These are phyloP conservation scores for Pardalotus punctatus DNA, from an alignment of 2,113 vertebrate genomes.

Conservation along the genomic window DNA sequence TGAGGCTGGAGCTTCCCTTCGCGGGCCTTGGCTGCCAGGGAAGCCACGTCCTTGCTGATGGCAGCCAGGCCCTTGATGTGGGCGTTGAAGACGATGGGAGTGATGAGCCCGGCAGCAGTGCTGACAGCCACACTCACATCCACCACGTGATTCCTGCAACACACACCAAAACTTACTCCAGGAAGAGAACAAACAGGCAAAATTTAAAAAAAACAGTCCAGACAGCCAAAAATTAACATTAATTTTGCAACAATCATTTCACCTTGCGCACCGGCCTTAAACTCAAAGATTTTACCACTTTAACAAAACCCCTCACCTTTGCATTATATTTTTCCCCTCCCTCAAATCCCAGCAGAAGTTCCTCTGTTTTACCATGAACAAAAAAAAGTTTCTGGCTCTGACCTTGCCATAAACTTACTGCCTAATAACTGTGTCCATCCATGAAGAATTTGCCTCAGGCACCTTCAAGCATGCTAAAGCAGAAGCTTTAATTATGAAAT, in stretches of 20 bases:
- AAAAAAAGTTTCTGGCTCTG: background rate
- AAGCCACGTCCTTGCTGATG: constrained; percentile 85
- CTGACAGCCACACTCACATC: constrained; percentile 94
- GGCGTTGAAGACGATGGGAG: constrained; percentile 96
- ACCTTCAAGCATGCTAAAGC: constrained; percentile 95
- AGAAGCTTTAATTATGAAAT: constrained; percentile 97
- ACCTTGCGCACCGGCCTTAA: background rate
- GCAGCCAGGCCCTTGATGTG: constrained; percentile 90
- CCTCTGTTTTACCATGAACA: background rate
- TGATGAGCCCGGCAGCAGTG: constrained; percentile 91
- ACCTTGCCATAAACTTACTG: constrained; percentile 85
- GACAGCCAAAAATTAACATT: background rate
- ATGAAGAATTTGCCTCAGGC: constrained; percentile 96
- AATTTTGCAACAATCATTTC: background rate
- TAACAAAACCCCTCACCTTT: background rate
- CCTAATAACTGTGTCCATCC: constrained; percentile 96
- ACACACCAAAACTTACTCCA: background rate
- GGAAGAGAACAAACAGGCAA: background rate
- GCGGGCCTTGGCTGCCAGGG: constrained; percentile 87
- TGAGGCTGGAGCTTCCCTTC: constrained; percentile 96
- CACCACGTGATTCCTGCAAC: constrained; percentile 92
- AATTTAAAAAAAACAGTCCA: background rate
- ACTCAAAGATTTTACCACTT: background rate
- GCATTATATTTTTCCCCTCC: background rate
- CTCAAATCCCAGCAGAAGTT: background rate